These are phyloP conservation scores for Phoenicopterus ruber DNA, from an alignment of 2,113 vertebrate genomes.

Conservation along the genomic window DNA sequence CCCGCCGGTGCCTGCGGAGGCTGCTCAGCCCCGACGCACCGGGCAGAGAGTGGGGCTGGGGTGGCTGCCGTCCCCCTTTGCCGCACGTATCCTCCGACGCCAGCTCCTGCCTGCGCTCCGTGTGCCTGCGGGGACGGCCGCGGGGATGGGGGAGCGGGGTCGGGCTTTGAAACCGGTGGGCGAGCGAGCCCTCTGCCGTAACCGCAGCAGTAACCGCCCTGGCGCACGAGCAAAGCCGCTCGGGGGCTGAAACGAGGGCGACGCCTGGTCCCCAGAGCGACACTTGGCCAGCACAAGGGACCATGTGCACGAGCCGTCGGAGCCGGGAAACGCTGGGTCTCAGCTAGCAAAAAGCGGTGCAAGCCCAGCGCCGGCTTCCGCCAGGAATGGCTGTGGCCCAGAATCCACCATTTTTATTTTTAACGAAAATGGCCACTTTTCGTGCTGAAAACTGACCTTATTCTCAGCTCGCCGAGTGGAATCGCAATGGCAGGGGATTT, in stretches of 20 bases:
- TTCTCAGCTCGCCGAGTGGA: neutral
- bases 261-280: fast-evolving
- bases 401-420: neutral
- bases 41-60: neutral
- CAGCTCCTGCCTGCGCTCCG: neutral
- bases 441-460: neutral
- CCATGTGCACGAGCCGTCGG: fast-evolving
- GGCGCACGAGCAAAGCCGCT: fast-evolving
- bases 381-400: neutral
- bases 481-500: neutral
- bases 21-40: fast-evolving
- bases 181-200: fast-evolving
- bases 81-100: fast-evolving
- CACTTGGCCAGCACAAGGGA: neutral
- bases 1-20: neutral
- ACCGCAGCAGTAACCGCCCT: fast-evolving
- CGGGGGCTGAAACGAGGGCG: fast-evolving
- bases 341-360: neutral
- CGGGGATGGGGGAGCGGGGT: fast-evolving
- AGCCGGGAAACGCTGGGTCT: neutral
- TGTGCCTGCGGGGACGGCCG: too few relatives aligned
- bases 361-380: neutral
- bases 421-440: neutral
- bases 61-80: too few relatives aligned
- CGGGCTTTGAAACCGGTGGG: fast-evolving